Conservation (phyloP, 2,797 vertebrate genomes). For the Malacoctenus gilli region DNA sequence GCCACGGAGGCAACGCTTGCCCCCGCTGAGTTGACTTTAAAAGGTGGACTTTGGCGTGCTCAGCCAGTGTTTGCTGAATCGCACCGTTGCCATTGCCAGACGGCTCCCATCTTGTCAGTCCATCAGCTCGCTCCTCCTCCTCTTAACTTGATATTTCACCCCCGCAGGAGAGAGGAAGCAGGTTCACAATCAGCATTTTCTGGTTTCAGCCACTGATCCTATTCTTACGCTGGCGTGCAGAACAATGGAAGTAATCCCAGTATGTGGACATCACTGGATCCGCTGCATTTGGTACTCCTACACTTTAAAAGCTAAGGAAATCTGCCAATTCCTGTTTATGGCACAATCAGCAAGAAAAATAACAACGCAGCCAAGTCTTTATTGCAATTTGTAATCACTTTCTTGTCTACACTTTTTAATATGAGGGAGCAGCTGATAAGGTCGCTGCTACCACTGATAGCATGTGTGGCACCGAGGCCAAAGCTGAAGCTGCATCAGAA, state of each 20-base stretch:
- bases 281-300: too few species aligned
- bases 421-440: too few species aligned
- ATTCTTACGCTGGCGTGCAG: background rate
- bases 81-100: constrained; percentile 21
- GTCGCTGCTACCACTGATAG: too few species aligned
- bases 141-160: background rate
- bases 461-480: too few species aligned
- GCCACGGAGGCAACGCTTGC: constrained; percentile 14
- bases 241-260: background rate
- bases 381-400: too few species aligned
- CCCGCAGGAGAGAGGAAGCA: too few species aligned
- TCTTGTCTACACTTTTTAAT: too few species aligned
- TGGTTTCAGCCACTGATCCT: background rate
- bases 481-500: too few species aligned
- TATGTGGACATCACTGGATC: background rate
- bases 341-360: too few species aligned
- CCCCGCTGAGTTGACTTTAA: constrained; percentile 51
- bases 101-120: constrained; percentile 11
- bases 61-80: constrained; percentile 36
- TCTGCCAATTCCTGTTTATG: too few species aligned
- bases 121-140: constrained; percentile 17
- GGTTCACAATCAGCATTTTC: background rate
- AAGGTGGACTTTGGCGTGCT: constrained; percentile 7
- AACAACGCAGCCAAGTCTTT: too few species aligned
- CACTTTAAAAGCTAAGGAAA: too few species aligned